Percentiles rank a stretch among this genome's conserved stretches.
Conservation (phyloP, 1,140 invertebrate species). For the Orchestia grillus region DNA sequence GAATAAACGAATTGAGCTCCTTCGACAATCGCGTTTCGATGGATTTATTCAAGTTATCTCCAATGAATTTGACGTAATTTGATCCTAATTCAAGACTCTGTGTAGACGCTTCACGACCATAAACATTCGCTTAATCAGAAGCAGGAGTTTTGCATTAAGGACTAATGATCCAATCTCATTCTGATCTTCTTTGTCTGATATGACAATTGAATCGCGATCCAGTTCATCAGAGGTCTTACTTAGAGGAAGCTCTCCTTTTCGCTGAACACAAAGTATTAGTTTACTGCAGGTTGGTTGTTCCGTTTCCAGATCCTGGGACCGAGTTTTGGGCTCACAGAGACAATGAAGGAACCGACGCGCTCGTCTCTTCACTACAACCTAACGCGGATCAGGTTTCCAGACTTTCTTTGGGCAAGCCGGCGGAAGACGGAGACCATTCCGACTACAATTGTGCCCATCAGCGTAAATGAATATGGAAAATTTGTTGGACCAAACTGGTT, state of each 20-base stretch:
- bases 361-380: neutral
- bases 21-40: neutral
- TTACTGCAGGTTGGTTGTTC: slow-evolving; percentile 10
- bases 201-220: slow-evolving; percentile 9
- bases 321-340: neutral
- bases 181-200: neutral
- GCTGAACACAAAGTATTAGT: neutral
- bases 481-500: neutral
- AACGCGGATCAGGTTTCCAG: neutral
- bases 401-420: neutral
- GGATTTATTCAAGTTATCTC: neutral
- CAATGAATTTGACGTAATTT: slow-evolving; percentile 5
- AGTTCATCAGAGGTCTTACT: slow-evolving; percentile 36
- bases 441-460: neutral
- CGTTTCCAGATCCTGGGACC: neutral
- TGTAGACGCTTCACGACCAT: neutral
- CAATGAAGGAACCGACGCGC: slow-evolving; percentile 12
- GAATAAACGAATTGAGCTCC: neutral
- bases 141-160: neutral
- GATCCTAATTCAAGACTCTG: neutral
- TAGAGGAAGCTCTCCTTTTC: neutral
- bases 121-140: slow-evolving; percentile 14
- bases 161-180: slow-evolving; percentile 54
- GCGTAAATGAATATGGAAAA: neutral
- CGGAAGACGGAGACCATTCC: slow-evolving; percentile 12